Conservation (phyloP, 2,797 vertebrate genomes). For the Neomorphus geoffroyi region DNA sequence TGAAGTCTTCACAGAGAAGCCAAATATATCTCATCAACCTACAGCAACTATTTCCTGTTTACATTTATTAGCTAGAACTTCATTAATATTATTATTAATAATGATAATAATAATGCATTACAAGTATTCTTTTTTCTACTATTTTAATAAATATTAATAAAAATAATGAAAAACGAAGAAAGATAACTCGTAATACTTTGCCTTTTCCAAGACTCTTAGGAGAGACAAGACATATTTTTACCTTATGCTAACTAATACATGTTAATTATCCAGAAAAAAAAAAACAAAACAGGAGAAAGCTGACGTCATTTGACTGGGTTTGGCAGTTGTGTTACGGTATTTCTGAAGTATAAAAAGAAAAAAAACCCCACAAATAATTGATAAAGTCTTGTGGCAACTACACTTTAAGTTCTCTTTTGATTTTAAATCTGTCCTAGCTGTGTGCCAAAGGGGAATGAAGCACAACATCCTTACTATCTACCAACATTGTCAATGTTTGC, state of each 20-base stretch:
- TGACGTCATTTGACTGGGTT: background rate
- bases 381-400: background rate
- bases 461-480: background rate
- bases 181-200: background rate
- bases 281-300: background rate
- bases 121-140: background rate
- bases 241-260: background rate
- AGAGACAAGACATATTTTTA: background rate
- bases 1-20: background rate
- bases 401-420: background rate
- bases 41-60: background rate
- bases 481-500: background rate
- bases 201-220: background rate
- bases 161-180: background rate
- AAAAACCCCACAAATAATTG: fast-evolving
- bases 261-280: background rate
- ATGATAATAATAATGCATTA: too few species aligned
- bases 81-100: too few species aligned
- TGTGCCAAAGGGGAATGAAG: background rate
- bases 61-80: background rate
- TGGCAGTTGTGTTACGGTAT: fast-evolving
- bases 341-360: background rate
- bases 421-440: background rate
- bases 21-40: background rate
- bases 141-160: background rate